Conservation (phyloP, 2,797 vertebrate genomes). For the Sebastes elongatus region DNA sequence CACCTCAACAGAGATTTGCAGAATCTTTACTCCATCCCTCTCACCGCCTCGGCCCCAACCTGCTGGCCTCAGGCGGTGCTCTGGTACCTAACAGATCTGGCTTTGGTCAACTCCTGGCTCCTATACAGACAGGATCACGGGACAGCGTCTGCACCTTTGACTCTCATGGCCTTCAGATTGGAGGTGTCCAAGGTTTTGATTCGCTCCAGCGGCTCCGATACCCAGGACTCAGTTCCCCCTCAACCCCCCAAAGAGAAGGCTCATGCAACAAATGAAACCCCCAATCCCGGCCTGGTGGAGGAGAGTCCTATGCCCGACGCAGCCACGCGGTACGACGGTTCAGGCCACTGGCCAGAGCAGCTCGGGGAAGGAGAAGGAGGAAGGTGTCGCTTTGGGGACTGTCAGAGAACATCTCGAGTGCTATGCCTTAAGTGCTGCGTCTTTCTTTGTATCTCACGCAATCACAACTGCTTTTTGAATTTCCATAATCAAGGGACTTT, state of each 20-base stretch:
- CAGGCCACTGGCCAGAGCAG: slow-evolving; percentile 87
- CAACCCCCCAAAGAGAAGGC: slow-evolving; percentile 66
- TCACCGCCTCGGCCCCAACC: slow-evolving; percentile 59
- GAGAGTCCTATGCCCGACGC: slow-evolving; percentile 79
- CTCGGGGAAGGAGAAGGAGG: slow-evolving; percentile 80
- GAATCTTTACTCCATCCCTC: slow-evolving; percentile 79
- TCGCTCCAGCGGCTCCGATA: slow-evolving; percentile 62
- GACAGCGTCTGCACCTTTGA: slow-evolving; percentile 57
- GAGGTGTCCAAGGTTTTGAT: slow-evolving; percentile 84
- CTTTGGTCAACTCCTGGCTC: slow-evolving; percentile 85
- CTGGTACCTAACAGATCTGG: slow-evolving; percentile 83
- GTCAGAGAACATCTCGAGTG: slow-evolving; percentile 82
- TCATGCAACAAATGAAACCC: slow-evolving; percentile 41
- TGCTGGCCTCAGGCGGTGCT: slow-evolving; percentile 84
- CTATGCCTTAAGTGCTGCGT: slow-evolving; percentile 87
- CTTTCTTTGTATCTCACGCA: slow-evolving; percentile 86
- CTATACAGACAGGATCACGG: slow-evolving; percentile 68
- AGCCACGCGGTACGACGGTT: slow-evolving; percentile 78
- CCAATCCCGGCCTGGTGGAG: slow-evolving; percentile 58
- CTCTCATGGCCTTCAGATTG: slow-evolving; percentile 83
- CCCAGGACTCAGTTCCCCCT: slow-evolving; percentile 76
- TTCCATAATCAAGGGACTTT: slow-evolving; percentile 80
- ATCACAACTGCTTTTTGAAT: slow-evolving; percentile 86
- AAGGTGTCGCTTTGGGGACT: slow-evolving; percentile 82
- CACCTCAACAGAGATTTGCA: slow-evolving; percentile 79